Evolutionary conservation across 2,797 vertebrate genomes (phyloP).

Genomic region (Coluber constrictor): DNA sequence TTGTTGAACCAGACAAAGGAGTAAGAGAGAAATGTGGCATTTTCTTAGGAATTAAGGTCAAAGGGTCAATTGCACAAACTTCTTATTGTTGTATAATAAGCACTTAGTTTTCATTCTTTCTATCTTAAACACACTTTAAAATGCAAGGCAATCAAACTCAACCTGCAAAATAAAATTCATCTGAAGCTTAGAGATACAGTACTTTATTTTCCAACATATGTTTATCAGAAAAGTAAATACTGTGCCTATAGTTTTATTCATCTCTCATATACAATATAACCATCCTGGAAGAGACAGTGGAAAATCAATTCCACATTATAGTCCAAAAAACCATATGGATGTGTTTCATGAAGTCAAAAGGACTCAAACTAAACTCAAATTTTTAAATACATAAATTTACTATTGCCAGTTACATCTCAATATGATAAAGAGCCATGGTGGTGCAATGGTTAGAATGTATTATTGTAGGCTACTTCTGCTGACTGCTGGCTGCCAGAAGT

Average conservation of each 20-base stretch:
- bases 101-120: slow-evolving; percentile 67
- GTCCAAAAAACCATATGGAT: neutral
- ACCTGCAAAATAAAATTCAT: slow-evolving; percentile 36
- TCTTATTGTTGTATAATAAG: slow-evolving; percentile 74
- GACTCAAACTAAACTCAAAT: neutral
- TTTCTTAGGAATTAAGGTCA: slow-evolving; percentile 82
- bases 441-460: no score
- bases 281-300: neutral
- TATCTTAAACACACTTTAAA: slow-evolving; percentile 39
- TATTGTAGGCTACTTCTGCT: no score
- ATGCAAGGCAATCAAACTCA: slow-evolving; percentile 52
- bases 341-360: neutral
- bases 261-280: neutral
- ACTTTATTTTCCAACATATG: slow-evolving; percentile 27
- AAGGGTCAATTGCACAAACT: slow-evolving; percentile 77
- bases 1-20: slow-evolving; percentile 71
- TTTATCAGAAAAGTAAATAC: slow-evolving; percentile 21
- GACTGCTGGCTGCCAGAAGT: no score
- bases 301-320: neutral
- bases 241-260: neutral
- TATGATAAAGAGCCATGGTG: no score
- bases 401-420: slow-evolving; percentile 34
- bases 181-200: slow-evolving; percentile 11
- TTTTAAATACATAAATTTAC: neutral
- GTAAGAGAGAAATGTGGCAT: slow-evolving; percentile 79